Percentiles rank a stretch among this genome's conserved stretches.
phyloP scores from a whole-genome alignment of 2,797 vertebrate species.

The Platyrinchus mystaceus region DNA sequence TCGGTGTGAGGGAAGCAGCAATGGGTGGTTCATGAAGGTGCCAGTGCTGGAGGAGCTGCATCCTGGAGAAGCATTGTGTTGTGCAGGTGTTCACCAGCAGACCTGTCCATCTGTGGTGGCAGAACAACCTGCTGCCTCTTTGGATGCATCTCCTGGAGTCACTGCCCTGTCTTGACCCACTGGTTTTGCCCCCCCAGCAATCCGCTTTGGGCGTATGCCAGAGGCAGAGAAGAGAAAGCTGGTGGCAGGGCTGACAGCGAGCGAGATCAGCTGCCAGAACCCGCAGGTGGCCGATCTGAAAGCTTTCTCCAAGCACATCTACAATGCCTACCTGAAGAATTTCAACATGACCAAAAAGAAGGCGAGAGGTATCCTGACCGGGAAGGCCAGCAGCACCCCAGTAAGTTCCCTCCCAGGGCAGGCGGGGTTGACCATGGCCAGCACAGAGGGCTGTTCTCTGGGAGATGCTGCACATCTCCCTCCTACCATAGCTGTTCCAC shows the following conservation, averaged over 20 bases:
- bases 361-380: conserved; percentile 93
- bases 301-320: conserved; percentile 94
- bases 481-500: not conserved
- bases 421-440: not conserved
- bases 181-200: conserved; percentile 76
- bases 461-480: not conserved
- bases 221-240: conserved; percentile 97
- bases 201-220: conserved; percentile 97
- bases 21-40: not conserved
- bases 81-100: not conserved
- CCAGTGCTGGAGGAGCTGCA: not conserved
- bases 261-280: conserved; percentile 81
- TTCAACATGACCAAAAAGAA: conserved; percentile 99
- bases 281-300: conserved; percentile 90
- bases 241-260: conserved; percentile 90
- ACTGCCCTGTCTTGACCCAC: not conserved
- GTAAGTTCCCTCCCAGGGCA: conserved; percentile 75
- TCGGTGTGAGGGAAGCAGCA: not conserved
- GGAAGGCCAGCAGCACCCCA: conserved; percentile 92
- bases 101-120: not conserved
- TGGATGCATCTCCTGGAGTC: not conserved
- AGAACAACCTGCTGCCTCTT: not conserved
- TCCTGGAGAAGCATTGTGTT: not conserved
- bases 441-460: not conserved
- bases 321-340: conserved; percentile 94